Base-by-base conservation (phyloP, 2,797 vertebrate species). In the Onychomys leucogaster region DNA sequence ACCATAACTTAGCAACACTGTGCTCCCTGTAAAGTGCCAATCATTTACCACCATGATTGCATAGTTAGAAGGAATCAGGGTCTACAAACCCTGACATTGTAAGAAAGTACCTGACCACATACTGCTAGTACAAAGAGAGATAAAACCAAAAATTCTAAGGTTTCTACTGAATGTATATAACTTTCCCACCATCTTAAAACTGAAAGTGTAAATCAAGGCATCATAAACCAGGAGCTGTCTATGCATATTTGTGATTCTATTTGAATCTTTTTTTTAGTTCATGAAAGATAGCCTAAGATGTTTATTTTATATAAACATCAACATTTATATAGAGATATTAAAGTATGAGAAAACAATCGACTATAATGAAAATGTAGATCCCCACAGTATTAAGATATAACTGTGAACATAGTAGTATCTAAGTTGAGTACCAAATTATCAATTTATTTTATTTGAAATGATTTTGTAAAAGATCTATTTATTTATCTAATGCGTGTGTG, bases 191-290 rank as follows among this genome's bases (percentile, higher is more conserved):
- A 63, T 75, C 25, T 32, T 52, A 32, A 82, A 41, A 6, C 32
- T 73, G 13, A 75, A 82, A 73, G 14, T 59, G 23, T 14, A 29
- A 73, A 11, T 49, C 7, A 37, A 89, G 6, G 2, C 17, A 25
- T 52, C 55, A 89, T 34, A 89, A 89, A 63, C 49, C 27, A 19
- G 2, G 16, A 37, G 10, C 13, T 89, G 17, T 25, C 7, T 73
- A 29, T 92, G 9, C 69, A 57, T 55, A 86, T 77, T 91, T 88
- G 55, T 76, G 89, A 69, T 59, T 91, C 55, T 92, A 77, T 46
- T 92, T 5, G 86, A 69, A 65, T 59, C 2, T 81, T 89, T 84
- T n/a, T 89, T 52, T 76, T 32, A n/a, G 85, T 90, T 77, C 55
- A n/a, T 59, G 59, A 82, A 37, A 65, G 63, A 63, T 0, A 71